phyloP scores from a whole-genome alignment of 1,140 invertebrate species.

The Anastrepha obliqua region DNA sequence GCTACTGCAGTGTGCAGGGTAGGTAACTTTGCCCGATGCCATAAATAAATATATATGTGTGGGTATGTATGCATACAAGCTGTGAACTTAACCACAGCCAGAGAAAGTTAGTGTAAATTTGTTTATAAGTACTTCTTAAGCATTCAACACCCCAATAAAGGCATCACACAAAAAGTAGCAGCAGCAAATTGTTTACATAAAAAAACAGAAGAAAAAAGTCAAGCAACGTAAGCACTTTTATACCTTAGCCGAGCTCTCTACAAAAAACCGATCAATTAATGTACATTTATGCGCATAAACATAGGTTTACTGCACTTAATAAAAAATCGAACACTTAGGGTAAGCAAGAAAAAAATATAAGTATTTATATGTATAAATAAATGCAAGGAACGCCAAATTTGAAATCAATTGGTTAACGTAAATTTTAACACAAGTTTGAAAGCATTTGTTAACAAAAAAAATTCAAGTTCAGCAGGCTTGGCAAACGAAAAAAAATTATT shows the following conservation, averaged over 20 bases:
- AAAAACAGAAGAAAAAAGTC: neutral
- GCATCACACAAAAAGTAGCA: neutral
- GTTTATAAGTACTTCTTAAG: constrained; percentile 19
- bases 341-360: neutral
- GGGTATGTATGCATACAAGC: neutral
- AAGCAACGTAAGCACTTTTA: neutral
- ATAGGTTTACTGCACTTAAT: constrained; percentile 25
- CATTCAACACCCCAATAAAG: constrained; percentile 31
- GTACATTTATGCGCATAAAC: neutral
- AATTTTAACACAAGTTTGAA: neutral
- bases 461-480: neutral
- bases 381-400: neutral
- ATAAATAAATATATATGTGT: neutral
- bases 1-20: neutral
- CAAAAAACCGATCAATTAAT: constrained; percentile 33
- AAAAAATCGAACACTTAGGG: constrained; percentile 9
- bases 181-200: neutral
- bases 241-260: neutral
- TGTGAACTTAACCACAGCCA: neutral
- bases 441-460: neutral
- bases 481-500: neutral
- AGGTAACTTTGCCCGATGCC: neutral
- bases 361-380: neutral
- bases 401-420: neutral
- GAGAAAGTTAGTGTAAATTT: constrained; percentile 2